Percentiles rank a stretch among this genome's conserved stretches.
These are phyloP conservation scores for Trialeurodes vaporariorum DNA, from an alignment of 1,140 invertebrate species.

Conservation along the genomic window DNA sequence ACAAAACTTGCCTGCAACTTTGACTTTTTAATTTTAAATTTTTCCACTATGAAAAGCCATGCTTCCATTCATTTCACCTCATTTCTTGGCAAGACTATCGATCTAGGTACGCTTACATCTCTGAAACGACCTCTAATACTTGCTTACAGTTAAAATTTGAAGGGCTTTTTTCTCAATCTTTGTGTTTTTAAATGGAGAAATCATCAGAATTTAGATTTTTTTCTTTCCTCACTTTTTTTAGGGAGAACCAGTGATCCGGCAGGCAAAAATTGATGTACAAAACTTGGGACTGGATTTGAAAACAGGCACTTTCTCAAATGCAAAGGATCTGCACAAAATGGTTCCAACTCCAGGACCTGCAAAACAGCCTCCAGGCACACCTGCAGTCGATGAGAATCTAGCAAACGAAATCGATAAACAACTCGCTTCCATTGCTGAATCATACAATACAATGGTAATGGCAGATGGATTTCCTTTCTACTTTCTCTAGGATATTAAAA, in stretches of 20 bases:
- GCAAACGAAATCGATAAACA: slow-evolving; percentile 40
- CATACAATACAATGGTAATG: slow-evolving; percentile 17
- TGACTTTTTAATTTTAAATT: too few relatives aligned
- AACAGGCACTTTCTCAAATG: slow-evolving; percentile 10
- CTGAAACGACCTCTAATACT: too few relatives aligned
- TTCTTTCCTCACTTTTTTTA: slow-evolving; percentile 28
- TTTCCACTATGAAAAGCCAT: too few relatives aligned
- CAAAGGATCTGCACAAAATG: slow-evolving; percentile 23
- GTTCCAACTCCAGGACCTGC: slow-evolving; percentile 21
- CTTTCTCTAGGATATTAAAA: background rate
- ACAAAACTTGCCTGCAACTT: too few relatives aligned
- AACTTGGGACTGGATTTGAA: slow-evolving; percentile 44
- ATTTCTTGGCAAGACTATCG: too few relatives aligned
- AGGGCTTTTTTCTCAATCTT: too few relatives aligned
- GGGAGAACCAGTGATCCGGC: slow-evolving; percentile 60
- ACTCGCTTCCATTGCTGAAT: slow-evolving; percentile 19
- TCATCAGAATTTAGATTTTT: too few relatives aligned
- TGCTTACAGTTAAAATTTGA: too few relatives aligned
- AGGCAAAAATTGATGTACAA: slow-evolving; percentile 60
- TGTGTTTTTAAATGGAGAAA: too few relatives aligned
- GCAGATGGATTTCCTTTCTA: background rate
- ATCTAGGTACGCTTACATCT: too few relatives aligned
- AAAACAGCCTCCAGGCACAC: slow-evolving; percentile 12
- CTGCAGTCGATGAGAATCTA: slow-evolving; percentile 33
- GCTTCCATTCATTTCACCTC: too few relatives aligned